Percentiles rank a stretch among this genome's conserved stretches.
These are phyloP conservation scores for Plebejus melissa DNA, from an alignment of 2,888 invertebrate species.

Conservation along the genomic window DNA sequence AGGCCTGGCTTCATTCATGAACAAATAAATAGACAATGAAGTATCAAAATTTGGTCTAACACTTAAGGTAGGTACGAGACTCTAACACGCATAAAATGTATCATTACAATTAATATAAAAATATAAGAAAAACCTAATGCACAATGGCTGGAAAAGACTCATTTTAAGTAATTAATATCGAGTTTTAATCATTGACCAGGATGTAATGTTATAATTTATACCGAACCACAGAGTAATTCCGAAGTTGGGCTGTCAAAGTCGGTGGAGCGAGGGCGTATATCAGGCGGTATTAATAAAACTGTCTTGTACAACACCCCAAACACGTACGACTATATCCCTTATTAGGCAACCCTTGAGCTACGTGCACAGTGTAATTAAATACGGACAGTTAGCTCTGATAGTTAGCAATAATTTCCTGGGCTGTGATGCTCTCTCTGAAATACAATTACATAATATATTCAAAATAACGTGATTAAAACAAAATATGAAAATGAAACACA, in stretches of 20 bases:
- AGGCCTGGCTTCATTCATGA: too few relatives aligned
- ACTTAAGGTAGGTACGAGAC: too few relatives aligned
- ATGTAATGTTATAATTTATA: background rate
- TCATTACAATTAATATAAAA: too few relatives aligned
- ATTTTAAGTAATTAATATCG: background rate
- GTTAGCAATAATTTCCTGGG: background rate
- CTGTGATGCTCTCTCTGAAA: background rate
- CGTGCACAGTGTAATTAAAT: constrained; percentile 32
- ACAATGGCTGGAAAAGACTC: too few relatives aligned
- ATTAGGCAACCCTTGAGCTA: constrained; percentile 34
- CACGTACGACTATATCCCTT: constrained; percentile 32
- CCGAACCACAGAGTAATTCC: background rate
- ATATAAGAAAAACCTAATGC: too few relatives aligned
- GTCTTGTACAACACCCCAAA: constrained; percentile 9
- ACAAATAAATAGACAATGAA: too few relatives aligned
- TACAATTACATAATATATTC: background rate
- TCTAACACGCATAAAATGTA: too few relatives aligned
- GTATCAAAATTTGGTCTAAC: too few relatives aligned
- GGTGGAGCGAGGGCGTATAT: background rate
- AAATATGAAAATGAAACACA: too few relatives aligned
- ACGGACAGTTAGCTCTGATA: constrained; percentile 3
- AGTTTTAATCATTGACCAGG: background rate
- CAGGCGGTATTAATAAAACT: constrained; percentile 26
- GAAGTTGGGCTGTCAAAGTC: constrained; percentile 14
- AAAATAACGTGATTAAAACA: background rate